Percentiles rank a stretch among this genome's conserved stretches.
These are phyloP conservation scores for Papilio elwesi DNA, from an alignment of 2,888 invertebrate genomes.

Conservation along the genomic window DNA sequence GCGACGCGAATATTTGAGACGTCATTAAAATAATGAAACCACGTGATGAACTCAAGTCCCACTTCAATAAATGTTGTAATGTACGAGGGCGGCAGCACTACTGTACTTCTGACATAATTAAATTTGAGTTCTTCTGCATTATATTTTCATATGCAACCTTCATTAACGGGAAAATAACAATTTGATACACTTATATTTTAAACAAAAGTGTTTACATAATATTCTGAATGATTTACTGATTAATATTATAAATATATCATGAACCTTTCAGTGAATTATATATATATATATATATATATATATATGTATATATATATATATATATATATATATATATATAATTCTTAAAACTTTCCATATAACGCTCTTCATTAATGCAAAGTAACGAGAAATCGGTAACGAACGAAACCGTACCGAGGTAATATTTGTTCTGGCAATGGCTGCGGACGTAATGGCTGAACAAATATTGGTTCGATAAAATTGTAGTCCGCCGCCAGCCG, in stretches of 20 bases:
- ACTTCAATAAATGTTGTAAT: conserved; percentile 10
- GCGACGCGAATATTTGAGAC: not conserved
- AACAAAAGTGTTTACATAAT: no score
- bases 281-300: no score
- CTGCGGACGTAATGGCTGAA: not conserved
- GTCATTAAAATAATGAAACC: conserved; percentile 34
- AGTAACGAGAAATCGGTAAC: not conserved
- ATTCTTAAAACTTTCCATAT: no score
- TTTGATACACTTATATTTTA: not conserved
- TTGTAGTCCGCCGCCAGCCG: not conserved
- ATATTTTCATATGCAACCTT: not conserved
- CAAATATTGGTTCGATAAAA: conserved; percentile 15
- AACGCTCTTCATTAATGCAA: no score
- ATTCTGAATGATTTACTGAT: no score
- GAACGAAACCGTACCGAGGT: not conserved
- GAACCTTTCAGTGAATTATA: no score
- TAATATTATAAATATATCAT: no score
- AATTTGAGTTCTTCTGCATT: not conserved
- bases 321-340: no score
- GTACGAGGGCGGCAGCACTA: not conserved
- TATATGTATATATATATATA: no score
- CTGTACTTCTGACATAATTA: not conserved
- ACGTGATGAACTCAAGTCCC: not conserved
- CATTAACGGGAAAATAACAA: not conserved
- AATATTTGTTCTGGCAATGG: conserved; percentile 8